Base-by-base conservation (phyloP, 2,888 invertebrate species). In the Drosophila kanekoi region DNA sequence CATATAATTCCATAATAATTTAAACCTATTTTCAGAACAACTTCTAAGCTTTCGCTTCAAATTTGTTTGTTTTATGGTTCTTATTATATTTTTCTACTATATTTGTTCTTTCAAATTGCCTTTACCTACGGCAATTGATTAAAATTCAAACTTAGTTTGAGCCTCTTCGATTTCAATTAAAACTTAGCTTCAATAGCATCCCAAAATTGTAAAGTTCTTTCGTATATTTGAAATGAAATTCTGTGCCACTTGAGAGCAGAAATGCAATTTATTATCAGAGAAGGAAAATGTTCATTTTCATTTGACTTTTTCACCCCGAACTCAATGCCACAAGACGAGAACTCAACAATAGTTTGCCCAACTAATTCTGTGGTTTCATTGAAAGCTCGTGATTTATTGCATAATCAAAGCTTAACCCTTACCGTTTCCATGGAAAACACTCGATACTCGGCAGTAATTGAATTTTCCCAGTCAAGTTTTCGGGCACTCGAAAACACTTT, bases 331-430 rank as follows among this genome's bases (percentile, higher is more conserved):
- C 32, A 16, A 32, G 6, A 16, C 33, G 13, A 59, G 14, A 33
- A 16, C 8, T 38, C 32, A 62, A 35, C 41, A 63, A 47, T 14
- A 57, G 41, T 51, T 51, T 33, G 35, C n/a, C 43, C 57, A 57
- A 63, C 53, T 49, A 48, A 57, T 58, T 37, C 52, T 48, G 65
- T 51, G 49, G 41, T 59, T 28, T 63, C 38, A 60, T 54, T 56
- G 45, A 23, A 48, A 60, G 38, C 66, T 62, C 53, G 8, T 69
- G 77, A 75, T 82, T 73, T 73, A 73, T 72, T 56, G 51, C 60
- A 62, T 56, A 67, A 63, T 76, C 61, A 65, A 51, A 14, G 45
- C 32, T 62, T 43, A n/a, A 43, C 51, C 68, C 52, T 60, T 18
- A 41, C 35, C 28, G 14, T 52, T 68, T 59, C 61, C n/a, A 57